Evolutionary conservation across 2,888 invertebrate species (phyloP).

Genomic region (Cynaeus angustus): DNA sequence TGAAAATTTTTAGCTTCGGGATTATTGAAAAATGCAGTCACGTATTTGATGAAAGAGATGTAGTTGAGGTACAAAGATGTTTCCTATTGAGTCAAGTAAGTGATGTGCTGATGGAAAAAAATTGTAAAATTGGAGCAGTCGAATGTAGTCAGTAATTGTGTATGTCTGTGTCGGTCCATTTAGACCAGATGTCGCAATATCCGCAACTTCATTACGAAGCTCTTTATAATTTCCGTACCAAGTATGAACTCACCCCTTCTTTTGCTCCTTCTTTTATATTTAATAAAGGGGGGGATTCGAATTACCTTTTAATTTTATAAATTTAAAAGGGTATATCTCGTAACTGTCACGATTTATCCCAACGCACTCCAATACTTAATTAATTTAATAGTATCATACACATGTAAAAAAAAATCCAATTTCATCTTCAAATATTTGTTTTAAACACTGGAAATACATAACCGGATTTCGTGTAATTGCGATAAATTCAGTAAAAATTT

Average conservation of each 20-base stretch:
- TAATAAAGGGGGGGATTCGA: slow-evolving; percentile 27
- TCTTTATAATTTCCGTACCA: slow-evolving; percentile 58
- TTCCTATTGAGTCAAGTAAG: slow-evolving; percentile 49
- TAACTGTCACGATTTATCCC: slow-evolving; percentile 9
- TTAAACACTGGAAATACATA: slow-evolving; percentile 3
- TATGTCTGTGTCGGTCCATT: slow-evolving; percentile 60
- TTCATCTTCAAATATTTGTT: slow-evolving; percentile 10
- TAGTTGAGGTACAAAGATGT: slow-evolving; percentile 44
- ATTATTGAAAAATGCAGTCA: slow-evolving; percentile 42
- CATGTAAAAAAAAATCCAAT: background rate
- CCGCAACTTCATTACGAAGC: slow-evolving; percentile 61
- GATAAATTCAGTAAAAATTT: slow-evolving; percentile 4
- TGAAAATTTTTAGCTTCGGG: slow-evolving; percentile 10
- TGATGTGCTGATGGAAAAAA: slow-evolving; percentile 52
- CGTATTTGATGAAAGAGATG: slow-evolving; percentile 31
- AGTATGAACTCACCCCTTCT: slow-evolving; percentile 53
- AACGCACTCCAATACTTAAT: slow-evolving; percentile 2
- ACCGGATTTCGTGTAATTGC: background rate
- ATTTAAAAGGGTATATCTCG: slow-evolving; percentile 19
- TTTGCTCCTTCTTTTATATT: slow-evolving; percentile 31
- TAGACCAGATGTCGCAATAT: slow-evolving; percentile 61
- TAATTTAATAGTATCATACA: slow-evolving; percentile 16
- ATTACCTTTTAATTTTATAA: slow-evolving; percentile 42
- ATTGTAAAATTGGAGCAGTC: slow-evolving; percentile 49
- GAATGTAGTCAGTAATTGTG: slow-evolving; percentile 56